Conservation (phyloP, 2,888 invertebrate genomes). For the Parnassius mnemosyne region DNA sequence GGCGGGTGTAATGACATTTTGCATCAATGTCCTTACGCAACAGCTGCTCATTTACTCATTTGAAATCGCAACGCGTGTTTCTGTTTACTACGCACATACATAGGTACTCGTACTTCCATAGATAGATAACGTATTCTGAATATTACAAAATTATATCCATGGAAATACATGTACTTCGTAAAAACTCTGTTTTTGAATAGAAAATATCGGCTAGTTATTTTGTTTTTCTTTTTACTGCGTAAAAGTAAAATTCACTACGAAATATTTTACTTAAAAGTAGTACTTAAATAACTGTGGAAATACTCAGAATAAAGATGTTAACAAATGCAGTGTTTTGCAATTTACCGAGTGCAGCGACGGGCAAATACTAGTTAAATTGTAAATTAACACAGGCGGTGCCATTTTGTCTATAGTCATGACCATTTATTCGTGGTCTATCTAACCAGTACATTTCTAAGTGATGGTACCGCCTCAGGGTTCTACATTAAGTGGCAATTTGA, state of each 20-base stretch:
- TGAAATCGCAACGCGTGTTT: slow-evolving; percentile 24
- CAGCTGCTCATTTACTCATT: slow-evolving; percentile 26
- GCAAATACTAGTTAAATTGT: slow-evolving; percentile 15
- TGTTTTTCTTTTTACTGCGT: too few species aligned
- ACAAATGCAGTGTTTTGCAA: slow-evolving; percentile 6
- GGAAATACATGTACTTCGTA: too few species aligned
- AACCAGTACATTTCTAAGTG: slow-evolving; percentile 33
- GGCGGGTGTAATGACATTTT: slow-evolving; percentile 33
- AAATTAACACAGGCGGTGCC: slow-evolving; percentile 31
- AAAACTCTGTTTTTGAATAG: neutral
- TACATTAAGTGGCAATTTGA: slow-evolving; percentile 23
- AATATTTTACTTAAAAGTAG: too few species aligned
- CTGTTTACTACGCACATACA: slow-evolving; percentile 20
- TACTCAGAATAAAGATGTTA: slow-evolving; percentile 11
- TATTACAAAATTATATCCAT: neutral
- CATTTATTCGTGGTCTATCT: slow-evolving; percentile 21
- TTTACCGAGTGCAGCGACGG: slow-evolving; percentile 17
- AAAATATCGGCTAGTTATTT: too few species aligned
- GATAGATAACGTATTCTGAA: slow-evolving; percentile 3
- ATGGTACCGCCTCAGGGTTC: slow-evolving; percentile 14
- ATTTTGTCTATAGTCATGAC: slow-evolving; percentile 33
- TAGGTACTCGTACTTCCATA: slow-evolving; percentile 8
- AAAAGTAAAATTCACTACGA: too few species aligned
- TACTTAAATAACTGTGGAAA: neutral
- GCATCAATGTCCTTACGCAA: slow-evolving; percentile 26